phyloP scores from a whole-genome alignment of 2,888 invertebrate species.

The Ephialtes manifestator region DNA sequence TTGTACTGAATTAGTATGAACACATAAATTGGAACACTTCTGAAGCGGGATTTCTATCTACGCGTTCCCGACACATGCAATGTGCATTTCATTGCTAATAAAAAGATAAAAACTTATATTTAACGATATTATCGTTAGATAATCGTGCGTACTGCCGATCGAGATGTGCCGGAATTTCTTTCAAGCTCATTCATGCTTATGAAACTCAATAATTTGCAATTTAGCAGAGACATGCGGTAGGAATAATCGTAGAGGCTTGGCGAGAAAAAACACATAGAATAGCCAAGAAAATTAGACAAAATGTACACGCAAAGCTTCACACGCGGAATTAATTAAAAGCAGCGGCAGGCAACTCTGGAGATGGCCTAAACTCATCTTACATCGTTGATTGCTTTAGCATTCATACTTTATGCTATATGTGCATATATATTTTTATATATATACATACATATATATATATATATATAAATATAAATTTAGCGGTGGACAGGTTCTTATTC shows the following conservation, averaged over 20 bases:
- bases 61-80: constrained; percentile 37
- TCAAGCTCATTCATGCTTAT: constrained; percentile 18
- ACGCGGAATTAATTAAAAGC: constrained; percentile 61
- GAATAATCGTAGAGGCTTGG: constrained; percentile 13
- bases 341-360: constrained; percentile 85
- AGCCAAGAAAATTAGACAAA: constrained; percentile 32
- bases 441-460: constrained; percentile 66
- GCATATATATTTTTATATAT: constrained; percentile 72
- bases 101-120: constrained; percentile 18
- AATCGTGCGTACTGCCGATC: constrained; percentile 19
- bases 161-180: not conserved
- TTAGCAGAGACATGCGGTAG: constrained; percentile 21
- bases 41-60: constrained; percentile 44
- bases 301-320: constrained; percentile 40
- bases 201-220: not conserved
- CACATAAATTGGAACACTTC: constrained; percentile 39
- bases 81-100: constrained; percentile 20
- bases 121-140: not conserved
- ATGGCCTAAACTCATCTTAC: constrained; percentile 85
- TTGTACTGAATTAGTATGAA: constrained; percentile 4
- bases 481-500: constrained; percentile 68
- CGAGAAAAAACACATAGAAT: not conserved
- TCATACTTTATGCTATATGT: constrained; percentile 78
- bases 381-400: constrained; percentile 81
- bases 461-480: constrained; percentile 60